Conservation (phyloP, 2,888 invertebrate genomes). For the Cephus pygmeus region DNA sequence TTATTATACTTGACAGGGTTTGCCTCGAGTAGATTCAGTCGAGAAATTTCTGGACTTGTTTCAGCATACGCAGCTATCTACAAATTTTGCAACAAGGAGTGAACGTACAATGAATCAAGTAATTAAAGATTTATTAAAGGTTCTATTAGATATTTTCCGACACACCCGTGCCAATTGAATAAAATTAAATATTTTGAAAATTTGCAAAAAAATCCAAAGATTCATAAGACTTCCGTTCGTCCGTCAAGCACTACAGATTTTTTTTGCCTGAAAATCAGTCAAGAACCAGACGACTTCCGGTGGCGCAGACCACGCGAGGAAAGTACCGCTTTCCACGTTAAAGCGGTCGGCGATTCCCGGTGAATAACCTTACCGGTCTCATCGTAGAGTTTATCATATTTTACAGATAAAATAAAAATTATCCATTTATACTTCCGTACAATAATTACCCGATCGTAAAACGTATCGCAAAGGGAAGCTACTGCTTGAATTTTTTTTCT, state of each 20-base stretch:
- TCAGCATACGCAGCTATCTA: background rate
- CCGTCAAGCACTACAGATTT: background rate
- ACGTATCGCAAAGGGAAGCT: background rate
- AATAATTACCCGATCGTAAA: background rate
- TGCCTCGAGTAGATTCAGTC: background rate
- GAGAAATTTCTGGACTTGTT: background rate
- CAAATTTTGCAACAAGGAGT: background rate
- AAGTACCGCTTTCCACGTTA: background rate
- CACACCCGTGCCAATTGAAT: background rate
- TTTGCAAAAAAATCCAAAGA: background rate
- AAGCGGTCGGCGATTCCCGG: conserved; percentile 4
- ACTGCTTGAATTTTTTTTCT: background rate
- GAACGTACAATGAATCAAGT: background rate
- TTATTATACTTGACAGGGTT: background rate
- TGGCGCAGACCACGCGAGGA: background rate
- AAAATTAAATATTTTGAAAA: background rate
- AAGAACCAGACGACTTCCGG: background rate
- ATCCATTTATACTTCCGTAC: background rate
- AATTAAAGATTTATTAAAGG: background rate
- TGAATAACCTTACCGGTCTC: conserved; percentile 3
- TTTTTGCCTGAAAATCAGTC: background rate
- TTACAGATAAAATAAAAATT: background rate
- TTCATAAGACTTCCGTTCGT: background rate
- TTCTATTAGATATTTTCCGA: background rate
- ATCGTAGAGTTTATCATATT: background rate